Evolutionary conservation across 2,797 vertebrate species (phyloP).

Genomic region (Crenichthys baileyi): DNA sequence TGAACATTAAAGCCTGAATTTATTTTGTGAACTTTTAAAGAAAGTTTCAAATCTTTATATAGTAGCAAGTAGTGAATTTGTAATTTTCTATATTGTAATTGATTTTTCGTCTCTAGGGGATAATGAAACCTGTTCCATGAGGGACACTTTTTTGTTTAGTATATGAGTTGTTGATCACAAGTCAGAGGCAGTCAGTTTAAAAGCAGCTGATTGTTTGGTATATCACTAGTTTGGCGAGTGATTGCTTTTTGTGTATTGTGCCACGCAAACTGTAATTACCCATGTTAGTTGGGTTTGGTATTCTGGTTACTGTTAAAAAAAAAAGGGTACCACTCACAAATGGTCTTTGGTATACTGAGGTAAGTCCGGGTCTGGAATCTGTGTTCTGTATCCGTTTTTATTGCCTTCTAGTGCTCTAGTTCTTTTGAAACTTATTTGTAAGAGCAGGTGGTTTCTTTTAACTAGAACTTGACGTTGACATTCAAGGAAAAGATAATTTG

Average conservation of each 20-base stretch:
- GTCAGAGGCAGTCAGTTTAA: background rate
- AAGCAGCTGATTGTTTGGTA: background rate
- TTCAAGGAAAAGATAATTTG: constrained; percentile 6
- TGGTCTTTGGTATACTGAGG: background rate
- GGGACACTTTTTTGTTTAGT: background rate
- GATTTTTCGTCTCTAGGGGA: background rate
- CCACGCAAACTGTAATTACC: background rate
- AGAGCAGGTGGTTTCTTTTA: background rate
- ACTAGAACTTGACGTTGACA: background rate
- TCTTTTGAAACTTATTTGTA: background rate
- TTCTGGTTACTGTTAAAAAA: background rate
- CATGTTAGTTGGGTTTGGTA: background rate
- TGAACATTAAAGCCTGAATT: background rate
- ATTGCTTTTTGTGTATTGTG: background rate
- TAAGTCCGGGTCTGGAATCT: background rate
- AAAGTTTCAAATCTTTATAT: background rate
- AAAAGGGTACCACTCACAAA: background rate
- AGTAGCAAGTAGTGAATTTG: background rate
- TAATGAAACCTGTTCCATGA: background rate
- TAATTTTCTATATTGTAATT: background rate
- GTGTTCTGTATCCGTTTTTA: background rate
- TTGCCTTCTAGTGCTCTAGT: background rate
- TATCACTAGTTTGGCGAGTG: background rate
- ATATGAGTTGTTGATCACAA: background rate
- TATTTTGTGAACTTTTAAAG: background rate